These are phyloP conservation scores for Lutjanus erythropterus DNA, from an alignment of 2,113 vertebrate species.

Conservation along the genomic window DNA sequence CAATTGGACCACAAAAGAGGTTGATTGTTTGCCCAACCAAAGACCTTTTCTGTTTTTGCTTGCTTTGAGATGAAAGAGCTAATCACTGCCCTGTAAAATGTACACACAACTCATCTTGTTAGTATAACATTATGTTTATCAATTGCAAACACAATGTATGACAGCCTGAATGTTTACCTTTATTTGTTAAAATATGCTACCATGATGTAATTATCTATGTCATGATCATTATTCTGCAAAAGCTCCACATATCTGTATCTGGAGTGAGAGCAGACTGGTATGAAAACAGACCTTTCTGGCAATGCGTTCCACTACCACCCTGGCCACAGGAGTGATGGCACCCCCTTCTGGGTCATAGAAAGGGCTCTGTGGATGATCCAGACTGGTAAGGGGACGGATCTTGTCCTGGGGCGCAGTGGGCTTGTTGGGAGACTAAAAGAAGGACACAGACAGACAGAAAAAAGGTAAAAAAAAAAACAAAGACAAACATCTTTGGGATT, in stretches of 20 bases:
- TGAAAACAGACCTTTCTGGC: constrained; percentile 93
- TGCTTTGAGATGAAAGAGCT: not conserved
- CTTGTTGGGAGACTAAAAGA: constrained; percentile 93
- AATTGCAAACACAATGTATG: not conserved
- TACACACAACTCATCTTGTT: not conserved
- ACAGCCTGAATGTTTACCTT: not conserved
- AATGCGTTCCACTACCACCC: constrained; percentile 95
- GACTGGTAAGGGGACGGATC: constrained; percentile 95
- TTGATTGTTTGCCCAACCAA: not conserved
- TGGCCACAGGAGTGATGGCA: constrained; percentile 94
- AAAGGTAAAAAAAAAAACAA: not conserved
- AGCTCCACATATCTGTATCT: not conserved
- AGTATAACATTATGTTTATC: not conserved
- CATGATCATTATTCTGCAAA: not conserved
- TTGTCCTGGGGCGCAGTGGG: constrained; percentile 92
- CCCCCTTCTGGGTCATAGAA: constrained; percentile 99
- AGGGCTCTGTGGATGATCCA: constrained; percentile 98
- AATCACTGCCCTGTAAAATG: not conserved
- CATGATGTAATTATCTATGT: not conserved
- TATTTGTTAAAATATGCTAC: not conserved
- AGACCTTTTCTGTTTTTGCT: not conserved
- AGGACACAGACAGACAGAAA: constrained; percentile 32
- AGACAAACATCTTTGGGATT: constrained; percentile 29
- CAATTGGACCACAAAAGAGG: not conserved
- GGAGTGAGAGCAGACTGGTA: not conserved